Evolutionary conservation across 2,888 invertebrate species (phyloP).

Genomic region (Saturnia japonica): DNA sequence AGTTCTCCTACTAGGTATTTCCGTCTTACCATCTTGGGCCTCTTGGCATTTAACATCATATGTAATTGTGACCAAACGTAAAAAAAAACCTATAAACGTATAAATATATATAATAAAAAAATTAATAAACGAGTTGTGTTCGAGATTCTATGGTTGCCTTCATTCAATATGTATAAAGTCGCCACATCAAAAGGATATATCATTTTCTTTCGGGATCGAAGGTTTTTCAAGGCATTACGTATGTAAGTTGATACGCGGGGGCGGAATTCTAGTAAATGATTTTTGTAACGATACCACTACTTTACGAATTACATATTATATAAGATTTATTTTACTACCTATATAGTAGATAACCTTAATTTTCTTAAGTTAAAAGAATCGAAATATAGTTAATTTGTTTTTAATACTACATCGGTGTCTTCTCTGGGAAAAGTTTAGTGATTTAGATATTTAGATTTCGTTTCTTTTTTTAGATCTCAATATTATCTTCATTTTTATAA

Average conservation of each 20-base stretch:
- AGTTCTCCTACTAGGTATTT: too few relatives aligned
- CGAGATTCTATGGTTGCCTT: conserved; percentile 14
- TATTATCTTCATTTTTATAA: too few relatives aligned
- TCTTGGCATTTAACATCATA: too few relatives aligned
- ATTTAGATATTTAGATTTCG: too few relatives aligned
- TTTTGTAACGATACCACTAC: conserved; percentile 15
- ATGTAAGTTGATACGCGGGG: conserved; percentile 20
- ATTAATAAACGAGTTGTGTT: background rate
- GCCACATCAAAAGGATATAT: conserved; percentile 28
- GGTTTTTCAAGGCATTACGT: conserved; percentile 19
- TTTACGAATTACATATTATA: conserved; percentile 14
- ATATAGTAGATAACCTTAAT: background rate
- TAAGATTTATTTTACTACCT: conserved; percentile 1
- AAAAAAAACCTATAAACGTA: too few relatives aligned
- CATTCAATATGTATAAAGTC: conserved; percentile 29
- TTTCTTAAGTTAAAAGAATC: background rate
- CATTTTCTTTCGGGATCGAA: conserved; percentile 20
- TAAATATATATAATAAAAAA: too few relatives aligned
- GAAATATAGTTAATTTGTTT: too few relatives aligned
- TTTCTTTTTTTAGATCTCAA: too few relatives aligned
- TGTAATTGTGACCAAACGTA: too few relatives aligned
- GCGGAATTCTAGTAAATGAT: conserved; percentile 18
- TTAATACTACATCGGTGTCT: too few relatives aligned
- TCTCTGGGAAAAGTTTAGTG: too few relatives aligned
- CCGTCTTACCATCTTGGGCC: too few relatives aligned